Conservation (phyloP, 2,888 invertebrate species). For the Cylindroiulus punctatus region DNA sequence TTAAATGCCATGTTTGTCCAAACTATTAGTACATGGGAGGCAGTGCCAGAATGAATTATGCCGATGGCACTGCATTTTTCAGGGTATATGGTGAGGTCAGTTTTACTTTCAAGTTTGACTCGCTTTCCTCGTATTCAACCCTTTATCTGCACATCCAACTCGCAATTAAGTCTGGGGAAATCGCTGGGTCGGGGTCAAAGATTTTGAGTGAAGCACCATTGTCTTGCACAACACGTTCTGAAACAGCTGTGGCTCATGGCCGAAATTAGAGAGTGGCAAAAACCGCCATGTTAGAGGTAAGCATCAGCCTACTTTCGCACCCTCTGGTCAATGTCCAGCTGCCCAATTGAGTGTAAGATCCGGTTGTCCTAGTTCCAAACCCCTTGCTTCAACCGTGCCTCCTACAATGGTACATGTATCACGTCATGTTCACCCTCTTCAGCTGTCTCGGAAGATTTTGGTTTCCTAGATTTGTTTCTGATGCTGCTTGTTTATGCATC, state of each 20-base stretch:
- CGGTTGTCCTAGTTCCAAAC: neutral
- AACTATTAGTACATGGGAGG: too few relatives aligned
- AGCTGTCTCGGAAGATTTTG: too few relatives aligned
- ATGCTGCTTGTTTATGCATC: too few relatives aligned
- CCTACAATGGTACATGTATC: too few relatives aligned
- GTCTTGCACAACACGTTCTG: neutral
- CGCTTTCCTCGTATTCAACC: neutral
- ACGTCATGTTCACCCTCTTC: too few relatives aligned
- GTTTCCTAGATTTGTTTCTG: too few relatives aligned
- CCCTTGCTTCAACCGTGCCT: too few relatives aligned
- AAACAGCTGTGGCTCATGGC: neutral
- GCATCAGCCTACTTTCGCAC: neutral
- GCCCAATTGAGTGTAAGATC: neutral
- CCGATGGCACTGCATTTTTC: too few relatives aligned
- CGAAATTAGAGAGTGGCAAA: neutral
- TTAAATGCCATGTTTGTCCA: too few relatives aligned
- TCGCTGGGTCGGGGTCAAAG: neutral
- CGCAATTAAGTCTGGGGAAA: neutral
- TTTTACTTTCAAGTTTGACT: neutral
- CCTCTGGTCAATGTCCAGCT: neutral
- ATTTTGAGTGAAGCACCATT: neutral
- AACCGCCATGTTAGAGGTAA: neutral
- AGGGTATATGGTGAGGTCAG: neutral
- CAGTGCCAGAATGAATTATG: too few relatives aligned
- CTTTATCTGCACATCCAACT: neutral